Evolutionary conservation across 2,888 invertebrate genomes (phyloP), one percentile per base, ranked within the genome.

Genomic region (Lissonota sp.): DNA sequence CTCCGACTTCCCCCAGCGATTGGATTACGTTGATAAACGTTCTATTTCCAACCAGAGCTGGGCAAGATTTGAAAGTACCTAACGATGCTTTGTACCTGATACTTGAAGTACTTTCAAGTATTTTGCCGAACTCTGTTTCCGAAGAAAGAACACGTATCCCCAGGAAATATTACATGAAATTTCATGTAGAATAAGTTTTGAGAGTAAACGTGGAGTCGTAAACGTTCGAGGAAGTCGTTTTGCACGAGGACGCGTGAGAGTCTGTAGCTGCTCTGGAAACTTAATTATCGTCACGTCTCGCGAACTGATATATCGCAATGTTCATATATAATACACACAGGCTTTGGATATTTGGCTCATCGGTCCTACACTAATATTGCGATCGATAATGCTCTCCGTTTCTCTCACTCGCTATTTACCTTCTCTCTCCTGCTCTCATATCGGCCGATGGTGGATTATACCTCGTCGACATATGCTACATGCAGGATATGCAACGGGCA

Each of bases 391-490:
- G 62, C 58, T 70, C 67, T 64, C 58, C 12, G 40, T 64, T 70
- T 55, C 12, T 67, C 55, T 39, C 49, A 1, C 26, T 26, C 3
- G 26, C 26, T 26, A 1, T 26, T 1, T 2, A 2, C 26, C 26
- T 26, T 44, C 63, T 37, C 69, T 44, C 51, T 80, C 57, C 64
- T 12, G 5, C 77, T 46, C 53, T 51, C 49, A 7, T 71, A 70
- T 60, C 60, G 44, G 85, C 85, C 87, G 86, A 88, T 88, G 26
- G 26, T 26, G 87, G 88, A 85, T 84, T 88, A 85, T 82, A 71
- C 69, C 26, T 60, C 84, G 82, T 82, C 82, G 84, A 81, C 80
- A 85, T 77, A 80, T 84, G 83, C 62, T 80, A 69, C 79, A 40
- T 63, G 64, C 60, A 51, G 46, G 40, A 51, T 51, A n/a, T 51